Percentiles rank a stretch among this genome's conserved stretches.
Conservation (phyloP, 1,140 invertebrate genomes). For the Ceratina japonica region DNA sequence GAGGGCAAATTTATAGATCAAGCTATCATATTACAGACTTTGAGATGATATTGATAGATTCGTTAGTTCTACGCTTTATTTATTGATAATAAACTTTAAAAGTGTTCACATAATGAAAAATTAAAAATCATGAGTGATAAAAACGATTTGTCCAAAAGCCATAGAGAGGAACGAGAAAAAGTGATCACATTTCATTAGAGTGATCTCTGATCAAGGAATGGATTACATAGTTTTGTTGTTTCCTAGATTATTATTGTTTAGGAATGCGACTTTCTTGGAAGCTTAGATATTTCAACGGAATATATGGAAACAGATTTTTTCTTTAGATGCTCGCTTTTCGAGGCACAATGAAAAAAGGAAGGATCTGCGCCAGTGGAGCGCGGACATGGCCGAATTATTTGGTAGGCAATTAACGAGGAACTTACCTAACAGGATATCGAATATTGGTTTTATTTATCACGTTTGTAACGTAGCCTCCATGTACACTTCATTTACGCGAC, state of each 20-base stretch:
- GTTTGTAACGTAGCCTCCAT: neutral
- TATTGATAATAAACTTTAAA: too few species aligned
- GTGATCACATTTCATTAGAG: too few species aligned
- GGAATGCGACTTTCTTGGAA: conserved; percentile 32
- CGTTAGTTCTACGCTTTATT: too few species aligned
- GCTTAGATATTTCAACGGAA: conserved; percentile 15
- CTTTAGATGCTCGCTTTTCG: conserved; percentile 25
- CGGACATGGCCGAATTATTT: conserved; percentile 22
- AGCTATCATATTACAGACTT: too few species aligned
- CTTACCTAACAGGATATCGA: conserved; percentile 40
- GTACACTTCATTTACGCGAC: neutral
- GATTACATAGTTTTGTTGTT: conserved; percentile 3
- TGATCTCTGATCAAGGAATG: neutral
- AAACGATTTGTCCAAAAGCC: neutral
- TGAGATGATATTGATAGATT: too few species aligned
- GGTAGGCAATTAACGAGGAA: conserved; percentile 42
- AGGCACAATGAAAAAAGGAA: conserved; percentile 16
- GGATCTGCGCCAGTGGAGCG: neutral
- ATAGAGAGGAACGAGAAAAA: too few species aligned
- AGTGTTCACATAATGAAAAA: too few species aligned
- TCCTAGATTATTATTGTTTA: neutral
- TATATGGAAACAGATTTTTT: conserved; percentile 19
- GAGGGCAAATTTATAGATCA: too few species aligned
- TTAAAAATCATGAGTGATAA: neutral
- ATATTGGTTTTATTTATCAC: conserved; percentile 30